Percentiles rank a stretch among this genome's conserved stretches.
Conservation (phyloP, 2,113 vertebrate species). For the Sinocyclocheilus anshuiensis region DNA sequence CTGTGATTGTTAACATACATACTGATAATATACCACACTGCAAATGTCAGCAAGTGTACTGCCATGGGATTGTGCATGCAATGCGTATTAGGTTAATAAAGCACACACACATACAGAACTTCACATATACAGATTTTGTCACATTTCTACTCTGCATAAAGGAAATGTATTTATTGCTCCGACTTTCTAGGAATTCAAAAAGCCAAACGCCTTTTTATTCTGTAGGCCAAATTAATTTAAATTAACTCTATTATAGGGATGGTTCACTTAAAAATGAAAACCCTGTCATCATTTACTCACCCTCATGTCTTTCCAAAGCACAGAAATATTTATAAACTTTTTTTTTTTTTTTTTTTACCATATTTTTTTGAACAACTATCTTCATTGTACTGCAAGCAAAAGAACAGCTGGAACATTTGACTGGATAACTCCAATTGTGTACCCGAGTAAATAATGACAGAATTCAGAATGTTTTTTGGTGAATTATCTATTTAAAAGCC, state of each 20-base stretch:
- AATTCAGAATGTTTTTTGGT: not conserved
- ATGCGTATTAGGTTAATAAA: not conserved
- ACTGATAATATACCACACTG: not conserved
- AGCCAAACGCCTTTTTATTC: not conserved
- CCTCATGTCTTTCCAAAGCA: not conserved
- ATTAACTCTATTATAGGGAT: not conserved
- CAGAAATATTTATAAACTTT: not conserved
- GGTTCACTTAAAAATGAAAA: not conserved
- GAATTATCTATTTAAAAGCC: not conserved
- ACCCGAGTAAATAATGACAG: too few relatives aligned
- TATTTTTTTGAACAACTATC: not conserved
- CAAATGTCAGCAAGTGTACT: not conserved
- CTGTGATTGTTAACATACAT: constrained; percentile 5
- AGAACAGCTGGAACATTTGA: not conserved
- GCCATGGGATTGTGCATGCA: not conserved
- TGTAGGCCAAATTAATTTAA: not conserved
- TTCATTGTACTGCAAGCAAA: not conserved
- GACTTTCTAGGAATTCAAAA: not conserved
- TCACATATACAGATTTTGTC: constrained; percentile 16
- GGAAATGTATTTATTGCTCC: constrained; percentile 16
- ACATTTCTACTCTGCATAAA: not conserved
- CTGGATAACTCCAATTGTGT: too few relatives aligned
- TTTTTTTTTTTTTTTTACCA: too few relatives aligned
- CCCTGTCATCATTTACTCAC: not conserved
- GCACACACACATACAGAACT: not conserved